Conservation (phyloP, 2,113 vertebrate species). For the Regulus satrapa region DNA sequence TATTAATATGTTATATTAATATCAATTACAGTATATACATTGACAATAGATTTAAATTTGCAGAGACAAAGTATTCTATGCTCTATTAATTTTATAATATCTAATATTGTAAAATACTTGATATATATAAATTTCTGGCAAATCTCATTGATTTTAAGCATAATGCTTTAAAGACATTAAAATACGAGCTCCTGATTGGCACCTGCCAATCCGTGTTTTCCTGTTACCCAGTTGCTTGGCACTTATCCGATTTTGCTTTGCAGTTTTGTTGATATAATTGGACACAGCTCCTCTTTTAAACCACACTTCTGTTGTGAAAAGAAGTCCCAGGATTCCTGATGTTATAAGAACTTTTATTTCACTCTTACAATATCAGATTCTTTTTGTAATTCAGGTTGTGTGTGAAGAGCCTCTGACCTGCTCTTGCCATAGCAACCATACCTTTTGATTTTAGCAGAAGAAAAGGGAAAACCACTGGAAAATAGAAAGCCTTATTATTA, state of each 20-base stretch:
- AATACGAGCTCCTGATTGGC: not conserved
- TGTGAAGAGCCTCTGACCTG: not conserved
- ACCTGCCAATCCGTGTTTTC: not conserved
- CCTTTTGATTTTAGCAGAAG: not conserved
- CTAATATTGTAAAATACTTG: not conserved
- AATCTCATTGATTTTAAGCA: not conserved
- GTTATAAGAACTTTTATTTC: not conserved
- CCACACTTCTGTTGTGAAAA: not conserved
- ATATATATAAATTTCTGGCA: not conserved
- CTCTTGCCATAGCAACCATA: slow-evolving; percentile 6
- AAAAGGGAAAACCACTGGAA: not conserved
- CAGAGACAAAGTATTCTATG: not conserved
- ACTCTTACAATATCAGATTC: not conserved
- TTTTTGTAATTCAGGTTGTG: not conserved
- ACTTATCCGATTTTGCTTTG: not conserved
- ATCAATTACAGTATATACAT: not conserved
- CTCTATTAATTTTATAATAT: too few species aligned
- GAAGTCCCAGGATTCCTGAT: not conserved
- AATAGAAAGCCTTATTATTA: not conserved
- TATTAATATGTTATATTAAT: too few species aligned
- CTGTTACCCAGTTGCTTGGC: not conserved
- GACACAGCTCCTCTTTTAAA: not conserved
- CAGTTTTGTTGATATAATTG: not conserved
- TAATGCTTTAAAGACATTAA: not conserved
- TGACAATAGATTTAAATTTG: not conserved